These are phyloP conservation scores for Oasisia sp. DNA, from an alignment of 2,888 invertebrate species.

Conservation along the genomic window DNA sequence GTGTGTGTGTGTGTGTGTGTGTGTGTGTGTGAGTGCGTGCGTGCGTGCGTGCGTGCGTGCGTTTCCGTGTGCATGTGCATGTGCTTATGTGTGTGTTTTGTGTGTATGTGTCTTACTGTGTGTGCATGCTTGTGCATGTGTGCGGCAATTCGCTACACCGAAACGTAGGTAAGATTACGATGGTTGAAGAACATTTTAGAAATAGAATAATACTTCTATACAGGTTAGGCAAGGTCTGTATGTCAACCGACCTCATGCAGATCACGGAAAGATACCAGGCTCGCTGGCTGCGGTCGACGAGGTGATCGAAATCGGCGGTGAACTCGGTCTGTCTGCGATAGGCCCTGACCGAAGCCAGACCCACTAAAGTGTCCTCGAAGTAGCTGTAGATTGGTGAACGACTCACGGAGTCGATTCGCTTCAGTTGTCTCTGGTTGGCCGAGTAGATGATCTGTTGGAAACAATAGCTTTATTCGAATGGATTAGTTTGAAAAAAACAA, in stretches of 20 bases:
- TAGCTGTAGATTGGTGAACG: slow-evolving; percentile 95
- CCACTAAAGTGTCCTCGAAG: slow-evolving; percentile 89
- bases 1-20: too few relatives aligned
- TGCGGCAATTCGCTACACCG: too few relatives aligned
- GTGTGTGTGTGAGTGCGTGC: too few relatives aligned
- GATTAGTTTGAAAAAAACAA: neutral
- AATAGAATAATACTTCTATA: too few relatives aligned
- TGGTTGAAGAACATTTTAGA: too few relatives aligned
- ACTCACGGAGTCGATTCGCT: slow-evolving; percentile 89
- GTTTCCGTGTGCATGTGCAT: too few relatives aligned
- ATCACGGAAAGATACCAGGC: slow-evolving; percentile 35
- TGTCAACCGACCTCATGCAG: slow-evolving; percentile 29
- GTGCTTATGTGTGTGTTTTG: too few relatives aligned
- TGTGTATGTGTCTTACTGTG: too few relatives aligned
- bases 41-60: too few relatives aligned
- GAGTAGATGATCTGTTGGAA: slow-evolving; percentile 84
- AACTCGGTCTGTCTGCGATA: slow-evolving; percentile 78
- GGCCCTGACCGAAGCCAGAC: slow-evolving; percentile 79
- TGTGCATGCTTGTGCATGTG: too few relatives aligned
- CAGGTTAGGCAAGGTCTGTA: neutral
- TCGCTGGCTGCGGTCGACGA: slow-evolving; percentile 40
- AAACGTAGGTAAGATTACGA: too few relatives aligned
- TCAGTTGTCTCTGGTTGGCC: slow-evolving; percentile 89
- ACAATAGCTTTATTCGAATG: neutral
- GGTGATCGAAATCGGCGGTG: slow-evolving; percentile 32